Percentiles rank a stretch among this genome's conserved stretches.
Conservation (phyloP, 30 jellyfish, hydroid and myxozoan species). For the Turritopsis rubra region DNA sequence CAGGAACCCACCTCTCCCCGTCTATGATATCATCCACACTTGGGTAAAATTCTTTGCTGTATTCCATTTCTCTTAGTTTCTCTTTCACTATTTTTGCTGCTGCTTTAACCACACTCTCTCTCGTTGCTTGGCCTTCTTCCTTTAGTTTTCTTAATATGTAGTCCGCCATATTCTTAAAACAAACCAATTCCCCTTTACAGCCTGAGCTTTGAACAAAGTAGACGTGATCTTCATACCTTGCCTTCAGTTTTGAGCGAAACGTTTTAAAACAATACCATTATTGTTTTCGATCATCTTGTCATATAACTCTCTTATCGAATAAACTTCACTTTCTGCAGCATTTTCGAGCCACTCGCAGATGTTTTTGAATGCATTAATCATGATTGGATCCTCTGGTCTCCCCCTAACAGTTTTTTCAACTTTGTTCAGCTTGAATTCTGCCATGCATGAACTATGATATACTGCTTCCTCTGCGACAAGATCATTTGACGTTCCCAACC, state of each 20-base stretch:
- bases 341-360: conserved; percentile 44
- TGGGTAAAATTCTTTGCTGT: conserved; percentile 19
- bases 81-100: conserved; percentile 45
- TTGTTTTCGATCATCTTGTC: conserved; percentile 13
- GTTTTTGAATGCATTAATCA: conserved; percentile 11
- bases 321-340: conserved; percentile 32
- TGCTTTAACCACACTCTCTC: conserved; percentile 28
- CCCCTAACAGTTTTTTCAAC: conserved; percentile 34
- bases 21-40: conserved; percentile 27
- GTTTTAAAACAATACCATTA: conserved; percentile 19
- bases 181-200: conserved; percentile 33
- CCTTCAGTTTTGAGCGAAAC: conserved; percentile 27
- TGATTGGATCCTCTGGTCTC: conserved; percentile 44
- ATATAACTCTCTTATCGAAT: conserved; percentile 30
- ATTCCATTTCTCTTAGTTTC: conserved; percentile 22
- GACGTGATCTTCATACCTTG: conserved; percentile 40
- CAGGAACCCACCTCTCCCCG: conserved; percentile 32
- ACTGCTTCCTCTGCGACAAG: conserved; percentile 53
- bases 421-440: conserved; percentile 27
- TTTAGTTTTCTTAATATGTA: conserved; percentile 16
- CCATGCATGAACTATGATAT: conserved; percentile 40
- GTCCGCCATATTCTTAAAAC: conserved; percentile 54
- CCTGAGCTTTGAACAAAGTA: conserved; percentile 39
- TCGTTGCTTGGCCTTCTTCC: conserved; percentile 29
- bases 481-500: conserved; percentile 22